Percentiles rank a stretch among this genome's conserved stretches.
phyloP scores from a whole-genome alignment of 2,113 vertebrate genomes.

The Erpornis zantholeuca region DNA sequence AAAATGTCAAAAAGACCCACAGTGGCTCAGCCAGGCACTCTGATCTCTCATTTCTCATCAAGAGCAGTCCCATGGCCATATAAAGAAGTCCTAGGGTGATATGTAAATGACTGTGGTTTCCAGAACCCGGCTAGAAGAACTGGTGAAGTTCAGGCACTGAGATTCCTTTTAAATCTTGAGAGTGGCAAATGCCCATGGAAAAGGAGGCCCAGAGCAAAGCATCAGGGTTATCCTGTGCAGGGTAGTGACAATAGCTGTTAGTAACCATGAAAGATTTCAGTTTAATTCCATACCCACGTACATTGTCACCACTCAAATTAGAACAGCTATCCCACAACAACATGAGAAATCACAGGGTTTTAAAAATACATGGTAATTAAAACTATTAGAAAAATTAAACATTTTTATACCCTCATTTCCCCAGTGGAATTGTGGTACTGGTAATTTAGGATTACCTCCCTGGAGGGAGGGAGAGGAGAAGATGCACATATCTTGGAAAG shows the following conservation, averaged over 20 bases:
- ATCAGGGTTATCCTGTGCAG: not conserved
- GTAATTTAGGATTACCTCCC: not conserved
- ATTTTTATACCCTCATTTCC: not conserved
- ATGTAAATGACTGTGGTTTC: not conserved
- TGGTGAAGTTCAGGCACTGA: not conserved
- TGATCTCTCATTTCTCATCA: not conserved
- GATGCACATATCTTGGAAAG: not conserved
- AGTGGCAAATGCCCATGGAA: not conserved
- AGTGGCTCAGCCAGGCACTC: rapidly evolving
- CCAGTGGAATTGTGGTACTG: not conserved
- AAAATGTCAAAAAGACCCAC: not conserved
- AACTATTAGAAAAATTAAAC: constrained; percentile 38
- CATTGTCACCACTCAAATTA: constrained; percentile 26
- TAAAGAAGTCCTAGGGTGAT: not conserved
- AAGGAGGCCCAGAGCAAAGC: not conserved
- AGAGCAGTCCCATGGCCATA: not conserved
- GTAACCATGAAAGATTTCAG: not conserved
- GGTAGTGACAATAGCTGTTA: not conserved
- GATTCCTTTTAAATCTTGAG: not conserved
- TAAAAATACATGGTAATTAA: constrained; percentile 36
- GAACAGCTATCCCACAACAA: constrained; percentile 11
- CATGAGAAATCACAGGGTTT: not conserved
- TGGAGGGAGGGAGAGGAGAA: not conserved
- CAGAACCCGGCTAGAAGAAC: not conserved
- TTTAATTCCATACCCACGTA: constrained; percentile 5